Conservation (phyloP, 1,140 invertebrate genomes). For the Neotoxoptera formosana region DNA sequence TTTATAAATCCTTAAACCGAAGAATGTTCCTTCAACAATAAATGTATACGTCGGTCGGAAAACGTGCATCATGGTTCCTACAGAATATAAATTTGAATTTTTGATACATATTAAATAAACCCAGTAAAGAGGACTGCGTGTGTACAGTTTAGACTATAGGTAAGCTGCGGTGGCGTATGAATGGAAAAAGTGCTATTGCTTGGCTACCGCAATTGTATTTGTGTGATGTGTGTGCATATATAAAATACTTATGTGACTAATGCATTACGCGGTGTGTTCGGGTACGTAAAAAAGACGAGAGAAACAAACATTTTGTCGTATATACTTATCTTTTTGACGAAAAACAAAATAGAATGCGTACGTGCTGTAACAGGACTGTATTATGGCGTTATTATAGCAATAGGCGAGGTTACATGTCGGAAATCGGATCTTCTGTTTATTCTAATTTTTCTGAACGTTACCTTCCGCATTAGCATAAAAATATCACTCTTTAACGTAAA, state of each 20-base stretch:
- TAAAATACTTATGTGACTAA: slow-evolving; percentile 24
- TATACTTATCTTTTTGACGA: not conserved
- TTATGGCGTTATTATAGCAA: not conserved
- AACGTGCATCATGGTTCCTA: not conserved
- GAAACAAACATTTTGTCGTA: not conserved
- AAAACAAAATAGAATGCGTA: not conserved
- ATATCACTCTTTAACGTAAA: not conserved
- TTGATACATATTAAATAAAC: slow-evolving; percentile 22
- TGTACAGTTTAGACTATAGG: not conserved
- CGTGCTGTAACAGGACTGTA: not conserved
- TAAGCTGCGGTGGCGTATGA: not conserved
- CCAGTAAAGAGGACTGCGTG: not conserved
- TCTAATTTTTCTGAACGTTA: not conserved
- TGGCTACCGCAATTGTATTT: not conserved
- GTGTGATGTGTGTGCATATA: not conserved
- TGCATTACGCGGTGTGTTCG: not conserved
- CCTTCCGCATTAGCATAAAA: not conserved
- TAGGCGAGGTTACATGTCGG: not conserved
- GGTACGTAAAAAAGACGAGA: not conserved
- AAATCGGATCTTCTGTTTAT: not conserved
- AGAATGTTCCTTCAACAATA: slow-evolving; percentile 32
- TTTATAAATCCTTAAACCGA: not conserved
- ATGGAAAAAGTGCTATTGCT: not conserved
- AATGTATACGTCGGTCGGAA: not conserved
- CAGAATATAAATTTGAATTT: not conserved